phyloP scores from a whole-genome alignment of 2,888 invertebrate species.

The Leptinotarsa juncta region DNA sequence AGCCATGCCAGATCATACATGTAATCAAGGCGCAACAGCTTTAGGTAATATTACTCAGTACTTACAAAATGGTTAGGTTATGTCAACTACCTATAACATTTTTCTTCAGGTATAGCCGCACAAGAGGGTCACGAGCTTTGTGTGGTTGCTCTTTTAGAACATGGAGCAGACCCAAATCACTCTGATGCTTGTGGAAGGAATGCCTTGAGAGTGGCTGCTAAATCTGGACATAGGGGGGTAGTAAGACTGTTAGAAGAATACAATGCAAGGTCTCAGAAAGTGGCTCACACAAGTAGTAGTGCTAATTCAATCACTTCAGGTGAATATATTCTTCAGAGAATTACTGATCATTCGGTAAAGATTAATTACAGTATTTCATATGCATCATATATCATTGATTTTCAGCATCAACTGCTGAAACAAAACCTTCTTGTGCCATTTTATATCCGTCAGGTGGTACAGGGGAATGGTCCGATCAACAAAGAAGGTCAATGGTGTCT shows the following conservation, averaged over 20 bases:
- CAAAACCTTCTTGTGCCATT: constrained; percentile 73
- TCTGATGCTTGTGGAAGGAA: constrained; percentile 89
- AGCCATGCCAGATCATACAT: constrained; percentile 88
- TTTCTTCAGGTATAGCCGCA: constrained; percentile 83
- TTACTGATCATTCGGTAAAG: too few species aligned
- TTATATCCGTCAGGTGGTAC: constrained; percentile 63
- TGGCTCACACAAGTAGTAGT: constrained; percentile 62
- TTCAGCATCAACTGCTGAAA: constrained; percentile 71
- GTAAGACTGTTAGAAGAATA: constrained; percentile 82
- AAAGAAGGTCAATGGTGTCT: constrained; percentile 69
- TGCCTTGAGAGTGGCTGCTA: constrained; percentile 89
- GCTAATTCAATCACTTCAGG: constrained; percentile 65
- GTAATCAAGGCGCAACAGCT: constrained; percentile 96
- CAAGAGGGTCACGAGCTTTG: constrained; percentile 96
- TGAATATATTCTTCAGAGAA: constrained; percentile 39
- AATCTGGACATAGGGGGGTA: constrained; percentile 90
- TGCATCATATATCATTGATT: neutral
- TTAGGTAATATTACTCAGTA: constrained; percentile 69
- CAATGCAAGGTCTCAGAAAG: constrained; percentile 61
- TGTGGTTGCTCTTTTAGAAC: constrained; percentile 83
- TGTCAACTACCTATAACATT: neutral
- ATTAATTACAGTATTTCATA: too few species aligned
- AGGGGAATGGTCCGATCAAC: constrained; percentile 63
- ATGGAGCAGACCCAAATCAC: constrained; percentile 87
- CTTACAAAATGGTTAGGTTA: constrained; percentile 4